phyloP scores from a whole-genome alignment of 2,888 invertebrate genomes.

The Idaea straminata region DNA sequence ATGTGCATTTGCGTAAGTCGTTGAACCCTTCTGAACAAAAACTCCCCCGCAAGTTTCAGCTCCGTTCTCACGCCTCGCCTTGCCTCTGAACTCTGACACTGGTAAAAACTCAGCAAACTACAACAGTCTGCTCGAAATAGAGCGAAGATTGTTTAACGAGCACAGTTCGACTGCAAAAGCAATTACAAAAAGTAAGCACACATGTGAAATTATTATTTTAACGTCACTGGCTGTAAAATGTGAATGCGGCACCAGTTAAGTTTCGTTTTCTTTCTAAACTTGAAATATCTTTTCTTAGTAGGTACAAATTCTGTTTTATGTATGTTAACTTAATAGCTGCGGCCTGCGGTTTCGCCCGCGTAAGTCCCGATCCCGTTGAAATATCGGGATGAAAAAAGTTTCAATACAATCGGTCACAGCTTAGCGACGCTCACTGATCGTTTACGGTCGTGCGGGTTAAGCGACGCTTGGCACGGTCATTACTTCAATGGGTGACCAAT shows the following conservation, averaged over 20 bases:
- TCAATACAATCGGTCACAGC: too few relatives aligned
- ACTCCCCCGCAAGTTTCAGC: conserved; percentile 73
- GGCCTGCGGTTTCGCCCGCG: too few relatives aligned
- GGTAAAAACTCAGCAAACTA: conserved; percentile 62
- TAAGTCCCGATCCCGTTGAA: too few relatives aligned
- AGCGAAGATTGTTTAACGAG: conserved; percentile 18
- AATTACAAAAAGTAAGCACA: conserved; percentile 16
- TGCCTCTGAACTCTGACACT: conserved; percentile 64
- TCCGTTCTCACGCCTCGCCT: conserved; percentile 62
- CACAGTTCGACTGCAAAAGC: conserved; percentile 13
- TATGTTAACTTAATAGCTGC: too few relatives aligned
- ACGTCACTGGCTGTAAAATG: neutral
- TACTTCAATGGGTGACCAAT: too few relatives aligned
- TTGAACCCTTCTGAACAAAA: conserved; percentile 73
- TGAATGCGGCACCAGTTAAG: neutral
- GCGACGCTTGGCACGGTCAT: too few relatives aligned
- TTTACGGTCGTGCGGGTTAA: too few relatives aligned
- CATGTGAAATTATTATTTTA: conserved; percentile 1
- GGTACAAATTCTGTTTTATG: too few relatives aligned
- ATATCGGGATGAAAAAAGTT: too few relatives aligned
- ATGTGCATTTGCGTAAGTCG: conserved; percentile 49
- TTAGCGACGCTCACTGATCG: too few relatives aligned
- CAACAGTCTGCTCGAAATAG: conserved; percentile 24
- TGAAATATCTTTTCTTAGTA: too few relatives aligned
- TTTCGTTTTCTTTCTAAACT: neutral